Percentiles rank a stretch among this genome's conserved stretches.
Conservation (phyloP, 2,888 invertebrate genomes). For the Anthophora plumipes region DNA sequence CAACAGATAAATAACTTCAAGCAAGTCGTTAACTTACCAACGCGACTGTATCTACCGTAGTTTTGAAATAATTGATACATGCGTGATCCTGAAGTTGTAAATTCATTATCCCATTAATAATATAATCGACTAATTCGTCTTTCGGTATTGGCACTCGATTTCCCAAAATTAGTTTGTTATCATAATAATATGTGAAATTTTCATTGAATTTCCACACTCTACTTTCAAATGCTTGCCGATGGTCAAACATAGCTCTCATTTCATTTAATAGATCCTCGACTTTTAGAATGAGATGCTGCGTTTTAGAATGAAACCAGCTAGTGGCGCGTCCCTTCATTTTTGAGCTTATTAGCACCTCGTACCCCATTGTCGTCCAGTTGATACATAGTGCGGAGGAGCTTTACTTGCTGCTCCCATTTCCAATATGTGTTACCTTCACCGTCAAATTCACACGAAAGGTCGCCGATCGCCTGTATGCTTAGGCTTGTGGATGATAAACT, state of each 20-base stretch:
- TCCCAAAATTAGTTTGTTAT: slow-evolving; percentile 10
- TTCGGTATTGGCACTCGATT: slow-evolving; percentile 2
- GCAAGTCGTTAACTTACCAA: too few relatives aligned
- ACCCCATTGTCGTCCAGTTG: neutral
- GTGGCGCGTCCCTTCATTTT: neutral
- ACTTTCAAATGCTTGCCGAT: neutral
- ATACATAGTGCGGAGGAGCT: neutral
- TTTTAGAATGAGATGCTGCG: neutral
- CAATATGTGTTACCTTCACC: too few relatives aligned
- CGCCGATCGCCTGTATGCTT: too few relatives aligned
- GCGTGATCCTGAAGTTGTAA: neutral
- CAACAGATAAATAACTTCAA: too few relatives aligned
- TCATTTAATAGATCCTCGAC: neutral
- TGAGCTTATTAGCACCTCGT: neutral
- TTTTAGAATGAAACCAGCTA: slow-evolving; percentile 3
- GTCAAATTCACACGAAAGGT: too few relatives aligned
- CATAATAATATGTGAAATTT: too few relatives aligned
- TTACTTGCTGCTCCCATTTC: too few relatives aligned
- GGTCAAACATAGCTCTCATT: neutral
- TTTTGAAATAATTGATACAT: neutral
- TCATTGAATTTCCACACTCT: neutral
- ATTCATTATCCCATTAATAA: slow-evolving; percentile 16
- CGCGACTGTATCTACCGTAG: too few relatives aligned
- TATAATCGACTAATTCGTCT: slow-evolving; percentile 1
- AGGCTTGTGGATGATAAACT: neutral